These are phyloP conservation scores for Apodemia duryi DNA, from an alignment of 2,888 invertebrate genomes.

Conservation along the genomic window DNA sequence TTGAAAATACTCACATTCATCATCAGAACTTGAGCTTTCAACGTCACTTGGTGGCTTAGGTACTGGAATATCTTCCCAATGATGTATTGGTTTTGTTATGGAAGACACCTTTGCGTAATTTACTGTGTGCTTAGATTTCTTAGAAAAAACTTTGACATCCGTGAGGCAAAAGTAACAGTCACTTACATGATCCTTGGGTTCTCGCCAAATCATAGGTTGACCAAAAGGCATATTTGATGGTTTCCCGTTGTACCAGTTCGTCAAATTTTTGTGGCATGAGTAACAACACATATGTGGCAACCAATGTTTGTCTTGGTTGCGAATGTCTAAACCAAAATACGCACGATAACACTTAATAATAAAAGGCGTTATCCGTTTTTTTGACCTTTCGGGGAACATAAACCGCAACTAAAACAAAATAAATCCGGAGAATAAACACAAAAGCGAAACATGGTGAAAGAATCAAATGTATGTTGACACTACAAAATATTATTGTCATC, in stretches of 20 bases:
- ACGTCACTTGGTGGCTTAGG: background rate
- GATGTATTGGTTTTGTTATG: background rate
- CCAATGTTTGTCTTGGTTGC: background rate
- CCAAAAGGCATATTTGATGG: background rate
- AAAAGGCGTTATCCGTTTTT: background rate
- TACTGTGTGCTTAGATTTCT: slow-evolving; percentile 2
- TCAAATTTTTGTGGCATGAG: background rate
- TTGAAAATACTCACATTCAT: background rate
- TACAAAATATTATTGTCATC: background rate
- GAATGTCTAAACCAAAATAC: background rate
- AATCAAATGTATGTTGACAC: background rate
- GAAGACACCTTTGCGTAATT: background rate
- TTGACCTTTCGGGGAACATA: background rate
- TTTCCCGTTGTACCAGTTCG: background rate
- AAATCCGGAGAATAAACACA: no score
- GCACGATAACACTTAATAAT: background rate
- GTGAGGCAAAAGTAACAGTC: background rate
- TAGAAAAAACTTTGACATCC: background rate
- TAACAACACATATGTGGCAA: background rate
- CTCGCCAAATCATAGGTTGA: slow-evolving; percentile 4
- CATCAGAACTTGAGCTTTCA: background rate
- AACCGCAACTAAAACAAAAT: background rate
- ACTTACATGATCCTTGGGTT: background rate
- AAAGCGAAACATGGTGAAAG: background rate
- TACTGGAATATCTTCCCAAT: background rate